Conservation (phyloP, 2,113 vertebrate species). For the Etheostoma cragini region DNA sequence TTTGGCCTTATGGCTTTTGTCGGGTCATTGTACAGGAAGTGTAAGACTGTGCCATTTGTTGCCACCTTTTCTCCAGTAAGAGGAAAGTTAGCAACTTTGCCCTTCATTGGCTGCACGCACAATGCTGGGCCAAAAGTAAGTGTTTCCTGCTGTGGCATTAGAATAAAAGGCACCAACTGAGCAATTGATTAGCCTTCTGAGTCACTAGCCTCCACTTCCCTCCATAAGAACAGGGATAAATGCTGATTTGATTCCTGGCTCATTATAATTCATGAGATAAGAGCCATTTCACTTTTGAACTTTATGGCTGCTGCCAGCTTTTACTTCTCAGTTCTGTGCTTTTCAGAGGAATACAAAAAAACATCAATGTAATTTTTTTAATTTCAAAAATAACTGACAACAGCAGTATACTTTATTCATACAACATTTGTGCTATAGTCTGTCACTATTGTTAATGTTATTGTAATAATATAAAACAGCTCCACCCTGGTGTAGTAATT, state of each 20-base stretch:
- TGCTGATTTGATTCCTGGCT: neutral
- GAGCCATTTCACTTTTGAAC: neutral
- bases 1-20: constrained; percentile 19
- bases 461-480: neutral
- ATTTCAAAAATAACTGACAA: neutral
- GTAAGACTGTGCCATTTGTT: constrained; percentile 31
- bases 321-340: neutral
- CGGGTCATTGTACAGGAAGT: constrained; percentile 25
- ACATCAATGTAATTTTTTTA: neutral
- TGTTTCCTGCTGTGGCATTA: neutral
- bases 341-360: neutral
- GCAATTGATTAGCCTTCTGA: constrained; percentile 11
- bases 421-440: neutral
- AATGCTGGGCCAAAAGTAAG: neutral
- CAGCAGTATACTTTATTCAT: neutral
- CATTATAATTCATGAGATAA: neutral
- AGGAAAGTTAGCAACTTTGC: neutral
- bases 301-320: neutral
- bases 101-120: constrained; percentile 4
- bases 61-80: neutral
- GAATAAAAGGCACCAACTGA: constrained; percentile 31
- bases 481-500: constrained; percentile 30
- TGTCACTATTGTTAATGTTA: neutral
- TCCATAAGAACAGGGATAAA: neutral
- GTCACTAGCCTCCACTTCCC: constrained; percentile 9